Evolutionary conservation across 2,113 vertebrate genomes (phyloP).

Genomic region (Apeltes quadracus): DNA sequence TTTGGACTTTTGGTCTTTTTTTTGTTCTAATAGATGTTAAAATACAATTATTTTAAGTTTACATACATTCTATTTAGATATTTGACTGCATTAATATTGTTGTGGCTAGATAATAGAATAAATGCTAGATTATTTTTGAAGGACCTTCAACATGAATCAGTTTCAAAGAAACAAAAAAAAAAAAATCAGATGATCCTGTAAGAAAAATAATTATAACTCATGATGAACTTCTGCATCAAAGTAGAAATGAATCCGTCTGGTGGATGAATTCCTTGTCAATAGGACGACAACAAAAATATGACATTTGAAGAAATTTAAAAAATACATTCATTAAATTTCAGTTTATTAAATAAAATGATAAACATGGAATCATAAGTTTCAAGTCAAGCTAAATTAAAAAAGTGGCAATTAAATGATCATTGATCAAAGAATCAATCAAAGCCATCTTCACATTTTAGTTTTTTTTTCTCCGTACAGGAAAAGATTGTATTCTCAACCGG

Average conservation of each 20-base stretch:
- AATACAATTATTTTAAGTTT: background rate
- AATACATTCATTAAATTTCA: slow-evolving; percentile 47
- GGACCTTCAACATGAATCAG: background rate
- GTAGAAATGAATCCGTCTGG: too few species aligned
- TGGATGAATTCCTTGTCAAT: background rate
- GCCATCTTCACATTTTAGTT: slow-evolving; percentile 17
- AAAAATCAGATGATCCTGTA: too few species aligned
- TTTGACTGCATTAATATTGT: background rate
- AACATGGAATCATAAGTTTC: slow-evolving; percentile 21
- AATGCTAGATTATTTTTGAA: background rate
- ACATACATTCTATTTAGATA: background rate
- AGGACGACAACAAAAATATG: slow-evolving; percentile 11
- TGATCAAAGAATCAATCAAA: slow-evolving; percentile 17
- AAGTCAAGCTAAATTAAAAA: slow-evolving; percentile 40
- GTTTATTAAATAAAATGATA: slow-evolving; percentile 49
- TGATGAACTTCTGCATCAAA: background rate
- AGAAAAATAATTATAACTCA: background rate
- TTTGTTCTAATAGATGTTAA: background rate
- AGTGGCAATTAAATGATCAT: slow-evolving; percentile 3
- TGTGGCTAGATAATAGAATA: background rate
- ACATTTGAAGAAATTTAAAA: slow-evolving; percentile 26
- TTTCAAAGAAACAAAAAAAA: background rate
- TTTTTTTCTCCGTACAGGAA: slow-evolving; percentile 10
- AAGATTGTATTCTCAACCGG: slow-evolving; percentile 6
- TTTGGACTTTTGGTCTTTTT: background rate